Evolutionary conservation across 1,140 invertebrate species (phyloP).

Genomic region (Drosophila oshimai): DNA sequence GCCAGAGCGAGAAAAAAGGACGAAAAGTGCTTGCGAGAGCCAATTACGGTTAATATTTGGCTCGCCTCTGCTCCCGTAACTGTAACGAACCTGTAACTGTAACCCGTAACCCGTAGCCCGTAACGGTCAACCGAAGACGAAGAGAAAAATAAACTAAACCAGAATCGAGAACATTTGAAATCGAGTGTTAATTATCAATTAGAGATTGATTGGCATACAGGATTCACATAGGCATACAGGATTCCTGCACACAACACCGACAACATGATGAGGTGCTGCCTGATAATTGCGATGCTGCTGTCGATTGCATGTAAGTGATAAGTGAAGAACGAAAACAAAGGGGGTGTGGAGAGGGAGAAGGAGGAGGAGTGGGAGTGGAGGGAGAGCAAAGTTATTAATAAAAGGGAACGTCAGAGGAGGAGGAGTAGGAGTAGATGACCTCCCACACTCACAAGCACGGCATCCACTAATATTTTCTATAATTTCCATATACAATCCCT

Average conservation of each 20-base stretch:
- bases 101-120: no score
- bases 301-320: conserved; percentile 59
- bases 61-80: no score
- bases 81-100: no score
- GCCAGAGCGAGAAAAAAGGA: conserved; percentile 45
- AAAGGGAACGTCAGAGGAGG: background rate
- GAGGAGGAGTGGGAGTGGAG: background rate
- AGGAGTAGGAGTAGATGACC: background rate
- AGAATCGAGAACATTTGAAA: background rate
- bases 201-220: background rate
- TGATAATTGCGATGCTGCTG: conserved; percentile 55
- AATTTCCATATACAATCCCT: no score
- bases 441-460: no score
- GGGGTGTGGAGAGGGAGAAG: background rate
- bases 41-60: conserved; percentile 14
- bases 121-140: background rate
- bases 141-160: background rate
- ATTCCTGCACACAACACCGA: background rate
- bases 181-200: conserved; percentile 7
- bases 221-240: background rate
- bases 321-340: background rate
- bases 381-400: conserved; percentile 10
- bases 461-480: no score
- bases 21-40: conserved; percentile 19
- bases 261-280: conserved; percentile 56